phyloP scores from a whole-genome alignment of 2,888 invertebrate species.

The Chymomyza caudatula region DNA sequence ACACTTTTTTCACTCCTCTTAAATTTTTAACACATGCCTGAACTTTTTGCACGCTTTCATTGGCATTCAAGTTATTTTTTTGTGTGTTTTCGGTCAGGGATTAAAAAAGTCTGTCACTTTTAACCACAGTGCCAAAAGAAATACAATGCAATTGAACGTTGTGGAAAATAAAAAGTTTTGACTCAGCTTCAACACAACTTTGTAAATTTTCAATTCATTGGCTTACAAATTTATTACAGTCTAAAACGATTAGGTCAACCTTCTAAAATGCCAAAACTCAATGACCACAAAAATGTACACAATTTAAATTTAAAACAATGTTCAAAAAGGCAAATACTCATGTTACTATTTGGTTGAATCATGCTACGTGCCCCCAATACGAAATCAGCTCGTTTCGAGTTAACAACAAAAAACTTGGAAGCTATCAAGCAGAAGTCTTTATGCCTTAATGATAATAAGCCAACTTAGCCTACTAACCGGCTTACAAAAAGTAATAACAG shows the following conservation, averaged over 20 bases:
- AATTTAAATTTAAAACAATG: not conserved
- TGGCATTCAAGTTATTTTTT: not conserved
- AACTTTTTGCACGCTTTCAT: conserved; percentile 11
- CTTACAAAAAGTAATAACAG: no score
- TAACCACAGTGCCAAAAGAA: not conserved
- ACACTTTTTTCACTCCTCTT: conserved; percentile 13
- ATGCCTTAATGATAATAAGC: conserved; percentile 4
- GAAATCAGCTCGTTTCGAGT: not conserved
- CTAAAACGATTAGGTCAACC: not conserved
- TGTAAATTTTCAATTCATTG: not conserved
- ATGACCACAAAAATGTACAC: not conserved
- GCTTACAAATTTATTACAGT: not conserved
- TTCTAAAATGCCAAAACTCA: not conserved
- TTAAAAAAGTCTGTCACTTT: not conserved
- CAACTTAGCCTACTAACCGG: conserved; percentile 22
- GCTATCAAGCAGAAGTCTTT: not conserved
- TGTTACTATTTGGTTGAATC: not conserved
- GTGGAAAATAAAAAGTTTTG: not conserved
- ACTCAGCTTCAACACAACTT: not conserved
- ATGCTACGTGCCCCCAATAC: not conserved
- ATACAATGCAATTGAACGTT: not conserved
- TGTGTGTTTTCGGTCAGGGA: not conserved
- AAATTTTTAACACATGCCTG: conserved; percentile 25
- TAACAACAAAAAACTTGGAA: not conserved
- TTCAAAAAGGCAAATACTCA: not conserved